Conservation (phyloP, 2,888 invertebrate species). For the Hyposoter dolosus region DNA sequence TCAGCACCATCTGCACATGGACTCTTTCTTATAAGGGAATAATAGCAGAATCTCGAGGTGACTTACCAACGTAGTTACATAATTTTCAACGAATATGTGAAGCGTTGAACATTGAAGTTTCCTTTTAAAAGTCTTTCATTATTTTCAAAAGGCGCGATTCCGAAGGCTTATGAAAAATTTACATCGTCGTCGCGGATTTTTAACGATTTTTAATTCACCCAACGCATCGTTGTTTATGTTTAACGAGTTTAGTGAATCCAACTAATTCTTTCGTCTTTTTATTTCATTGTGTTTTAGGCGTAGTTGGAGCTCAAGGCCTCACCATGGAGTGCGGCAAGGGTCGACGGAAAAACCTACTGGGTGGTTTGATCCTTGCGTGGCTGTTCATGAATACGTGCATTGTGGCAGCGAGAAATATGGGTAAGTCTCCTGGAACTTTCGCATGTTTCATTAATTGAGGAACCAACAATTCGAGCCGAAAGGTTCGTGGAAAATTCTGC, state of each 20-base stretch:
- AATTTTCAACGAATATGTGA: background rate
- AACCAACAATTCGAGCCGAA: background rate
- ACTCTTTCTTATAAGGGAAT: constrained; percentile 55
- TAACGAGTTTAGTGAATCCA: background rate
- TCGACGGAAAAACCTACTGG: constrained; percentile 83
- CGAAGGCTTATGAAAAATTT: background rate
- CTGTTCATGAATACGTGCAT: constrained; percentile 81
- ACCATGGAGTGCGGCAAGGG: constrained; percentile 84
- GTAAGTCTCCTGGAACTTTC: constrained; percentile 74
- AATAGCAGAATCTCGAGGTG: constrained; percentile 45
- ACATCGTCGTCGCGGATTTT: background rate
- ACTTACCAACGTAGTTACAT: constrained; percentile 7
- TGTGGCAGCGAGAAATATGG: constrained; percentile 82
- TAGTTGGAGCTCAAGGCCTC: constrained; percentile 82
- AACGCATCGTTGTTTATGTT: background rate
- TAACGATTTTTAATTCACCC: background rate
- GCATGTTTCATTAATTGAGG: background rate
- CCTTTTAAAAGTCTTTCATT: background rate
- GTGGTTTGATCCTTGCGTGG: constrained; percentile 82
- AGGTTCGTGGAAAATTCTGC: background rate
- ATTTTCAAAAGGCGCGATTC: background rate
- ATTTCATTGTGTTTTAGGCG: constrained; percentile 75
- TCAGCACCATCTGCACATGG: constrained; percentile 3
- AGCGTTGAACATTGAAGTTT: background rate
- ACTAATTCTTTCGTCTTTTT: background rate